phyloP scores from a whole-genome alignment of 1,140 invertebrate species.

The Cheumatopsyche charites region DNA sequence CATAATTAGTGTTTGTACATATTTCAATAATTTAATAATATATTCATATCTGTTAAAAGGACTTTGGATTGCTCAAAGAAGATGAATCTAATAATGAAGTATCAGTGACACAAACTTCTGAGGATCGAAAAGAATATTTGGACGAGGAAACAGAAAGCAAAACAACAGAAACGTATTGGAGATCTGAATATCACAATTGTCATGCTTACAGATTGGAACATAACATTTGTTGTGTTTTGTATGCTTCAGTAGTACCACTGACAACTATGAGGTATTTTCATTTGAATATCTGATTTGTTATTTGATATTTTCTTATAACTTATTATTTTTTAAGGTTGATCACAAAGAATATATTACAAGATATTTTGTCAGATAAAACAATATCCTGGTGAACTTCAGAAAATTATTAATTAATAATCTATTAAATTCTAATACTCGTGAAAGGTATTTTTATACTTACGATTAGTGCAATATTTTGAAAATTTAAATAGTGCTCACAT shows the following conservation, averaged over 20 bases:
- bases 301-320: neutral
- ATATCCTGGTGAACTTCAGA: slow-evolving; percentile 41
- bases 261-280: slow-evolving; percentile 67
- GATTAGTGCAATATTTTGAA: too few species aligned
- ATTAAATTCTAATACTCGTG: too few species aligned
- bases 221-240: slow-evolving; percentile 72
- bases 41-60: slow-evolving; percentile 36
- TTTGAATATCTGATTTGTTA: slow-evolving; percentile 10
- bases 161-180: slow-evolving; percentile 75
- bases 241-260: slow-evolving; percentile 69
- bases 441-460: too few species aligned
- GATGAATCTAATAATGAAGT: slow-evolving; percentile 11
- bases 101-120: neutral
- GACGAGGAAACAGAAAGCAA: slow-evolving; percentile 44
- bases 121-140: slow-evolving; percentile 43
- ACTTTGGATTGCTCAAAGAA: slow-evolving; percentile 40
- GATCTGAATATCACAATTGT: slow-evolving; percentile 85
- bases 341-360: slow-evolving; percentile 50
- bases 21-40: neutral
- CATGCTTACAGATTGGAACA: slow-evolving; percentile 68
- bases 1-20: neutral
- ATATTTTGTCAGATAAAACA: slow-evolving; percentile 46
- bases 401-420: too few species aligned
- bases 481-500: too few species aligned
- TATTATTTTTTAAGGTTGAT: slow-evolving; percentile 54